phyloP scores from a whole-genome alignment of 2,113 vertebrate genomes.

The Caloenas nicobarica region DNA sequence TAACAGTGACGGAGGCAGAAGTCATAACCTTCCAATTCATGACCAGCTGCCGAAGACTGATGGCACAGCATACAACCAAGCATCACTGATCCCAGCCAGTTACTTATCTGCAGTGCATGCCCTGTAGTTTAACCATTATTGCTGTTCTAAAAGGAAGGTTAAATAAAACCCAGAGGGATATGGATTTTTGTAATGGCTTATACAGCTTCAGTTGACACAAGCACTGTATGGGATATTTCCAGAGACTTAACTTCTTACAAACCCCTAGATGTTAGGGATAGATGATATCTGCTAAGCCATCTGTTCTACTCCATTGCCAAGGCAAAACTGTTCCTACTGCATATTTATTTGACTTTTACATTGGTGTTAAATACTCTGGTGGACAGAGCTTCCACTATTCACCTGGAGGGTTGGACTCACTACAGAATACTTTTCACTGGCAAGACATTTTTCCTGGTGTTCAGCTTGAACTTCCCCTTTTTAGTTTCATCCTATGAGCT shows the following conservation, averaged over 20 bases:
- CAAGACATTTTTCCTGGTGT: background rate
- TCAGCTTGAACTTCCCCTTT: background rate
- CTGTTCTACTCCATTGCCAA: constrained; percentile 23
- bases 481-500: background rate
- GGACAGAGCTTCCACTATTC: background rate
- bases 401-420: background rate
- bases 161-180: background rate
- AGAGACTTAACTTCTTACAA: background rate
- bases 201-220: background rate
- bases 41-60: background rate
- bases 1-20: background rate
- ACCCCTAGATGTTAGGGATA: background rate
- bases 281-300: constrained; percentile 27
- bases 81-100: background rate
- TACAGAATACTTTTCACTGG: background rate
- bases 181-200: background rate
- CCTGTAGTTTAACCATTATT: background rate
- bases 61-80: background rate
- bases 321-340: constrained; percentile 1
- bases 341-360: constrained; percentile 18
- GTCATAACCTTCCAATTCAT: background rate
- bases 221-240: background rate
- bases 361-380: background rate
- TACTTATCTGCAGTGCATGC: background rate
- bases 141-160: background rate